Evolutionary conservation across 2,888 invertebrate species (phyloP).

Genomic region (Drosophila kambysellisi): DNA sequence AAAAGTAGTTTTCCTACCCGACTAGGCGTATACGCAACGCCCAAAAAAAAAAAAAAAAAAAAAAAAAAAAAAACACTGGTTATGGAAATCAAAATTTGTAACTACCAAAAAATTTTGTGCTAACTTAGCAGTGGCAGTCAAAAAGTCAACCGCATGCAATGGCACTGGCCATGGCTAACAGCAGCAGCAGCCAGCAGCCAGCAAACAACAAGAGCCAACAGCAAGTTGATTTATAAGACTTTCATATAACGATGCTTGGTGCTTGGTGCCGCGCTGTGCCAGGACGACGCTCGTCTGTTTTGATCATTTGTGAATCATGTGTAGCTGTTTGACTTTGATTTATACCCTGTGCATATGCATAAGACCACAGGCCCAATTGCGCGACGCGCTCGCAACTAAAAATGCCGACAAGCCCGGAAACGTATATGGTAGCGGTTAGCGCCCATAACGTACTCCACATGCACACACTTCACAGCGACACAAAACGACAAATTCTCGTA

Average conservation of each 20-base stretch:
- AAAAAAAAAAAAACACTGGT: neutral
- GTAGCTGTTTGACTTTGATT: constrained; percentile 76
- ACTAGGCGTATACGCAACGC: constrained; percentile 38
- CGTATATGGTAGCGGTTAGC: constrained; percentile 49
- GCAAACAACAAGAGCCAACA: neutral
- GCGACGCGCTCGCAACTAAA: constrained; percentile 37
- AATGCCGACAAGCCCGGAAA: constrained; percentile 57
- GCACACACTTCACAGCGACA: neutral
- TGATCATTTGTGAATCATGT: constrained; percentile 79
- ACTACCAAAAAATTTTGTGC: constrained; percentile 46
- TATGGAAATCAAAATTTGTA: constrained; percentile 45
- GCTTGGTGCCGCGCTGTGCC: constrained; percentile 3
- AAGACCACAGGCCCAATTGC: constrained; percentile 52
- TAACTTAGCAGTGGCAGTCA: constrained; percentile 44
- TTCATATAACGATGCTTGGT: constrained; percentile 60
- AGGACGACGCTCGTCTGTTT: constrained; percentile 54
- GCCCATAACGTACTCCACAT: constrained; percentile 19
- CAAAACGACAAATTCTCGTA: constrained; percentile 47
- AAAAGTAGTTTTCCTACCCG: neutral
- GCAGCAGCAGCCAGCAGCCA: constrained; percentile 9
- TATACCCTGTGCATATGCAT: constrained; percentile 67
- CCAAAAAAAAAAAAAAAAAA: too few species aligned
- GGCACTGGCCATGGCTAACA: constrained; percentile 15
- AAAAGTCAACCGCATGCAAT: constrained; percentile 59
- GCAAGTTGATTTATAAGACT: constrained; percentile 74